Evolutionary conservation across 1,140 invertebrate genomes (phyloP).

Genomic region (Saccostrea glomerata): DNA sequence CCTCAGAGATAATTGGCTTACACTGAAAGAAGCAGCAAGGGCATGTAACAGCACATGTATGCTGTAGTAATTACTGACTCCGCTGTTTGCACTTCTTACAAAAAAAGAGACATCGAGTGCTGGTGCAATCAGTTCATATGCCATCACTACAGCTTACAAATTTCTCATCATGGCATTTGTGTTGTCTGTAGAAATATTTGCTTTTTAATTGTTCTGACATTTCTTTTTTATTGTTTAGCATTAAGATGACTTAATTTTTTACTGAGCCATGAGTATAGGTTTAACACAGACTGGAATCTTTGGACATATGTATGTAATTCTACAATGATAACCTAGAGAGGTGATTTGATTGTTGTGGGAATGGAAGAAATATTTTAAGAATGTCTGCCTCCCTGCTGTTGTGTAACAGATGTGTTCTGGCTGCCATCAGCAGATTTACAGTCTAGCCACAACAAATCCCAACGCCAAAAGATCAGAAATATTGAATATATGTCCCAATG

Average conservation of each 20-base stretch:
- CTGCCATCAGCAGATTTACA: background rate
- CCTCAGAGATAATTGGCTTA: background rate
- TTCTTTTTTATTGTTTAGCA: background rate
- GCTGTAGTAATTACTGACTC: background rate
- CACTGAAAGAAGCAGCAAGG: background rate
- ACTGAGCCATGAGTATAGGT: background rate
- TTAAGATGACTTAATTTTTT: background rate
- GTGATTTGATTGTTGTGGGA: constrained; percentile 18
- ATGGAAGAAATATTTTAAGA: background rate
- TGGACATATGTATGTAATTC: constrained; percentile 16
- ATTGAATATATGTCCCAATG: background rate
- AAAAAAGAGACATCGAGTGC: background rate
- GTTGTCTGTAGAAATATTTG: background rate
- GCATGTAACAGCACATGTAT: constrained; percentile 3
- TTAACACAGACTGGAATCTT: background rate
- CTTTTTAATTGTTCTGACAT: constrained; percentile 8
- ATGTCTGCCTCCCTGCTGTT: constrained; percentile 21
- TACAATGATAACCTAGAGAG: background rate
- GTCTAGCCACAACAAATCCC: constrained; percentile 14
- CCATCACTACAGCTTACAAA: background rate
- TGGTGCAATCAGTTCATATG: constrained; percentile 4
- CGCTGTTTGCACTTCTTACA: background rate
- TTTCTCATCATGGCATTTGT: constrained; percentile 16
- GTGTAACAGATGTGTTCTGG: constrained; percentile 18
- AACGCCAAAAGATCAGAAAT: background rate